Base-by-base conservation (phyloP, 2,888 invertebrate species). In the Spatulosminthurus flaviceps region DNA sequence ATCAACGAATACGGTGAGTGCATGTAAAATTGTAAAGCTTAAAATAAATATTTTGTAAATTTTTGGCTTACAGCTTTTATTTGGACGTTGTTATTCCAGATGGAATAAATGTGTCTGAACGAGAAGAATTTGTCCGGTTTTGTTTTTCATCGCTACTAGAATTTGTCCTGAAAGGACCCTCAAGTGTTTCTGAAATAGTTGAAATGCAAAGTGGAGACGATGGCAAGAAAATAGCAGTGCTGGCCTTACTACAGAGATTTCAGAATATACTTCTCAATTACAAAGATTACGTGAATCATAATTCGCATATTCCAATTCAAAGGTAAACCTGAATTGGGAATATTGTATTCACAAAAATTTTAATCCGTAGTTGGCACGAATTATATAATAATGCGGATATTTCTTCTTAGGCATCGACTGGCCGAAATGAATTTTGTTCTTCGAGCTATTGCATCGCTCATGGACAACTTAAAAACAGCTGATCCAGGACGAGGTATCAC, bases 351-450 rank as follows among this genome's bases (percentile, higher is more conserved):
- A 34, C 34, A 34, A 34, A 34, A 43, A 7, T 73, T 28, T 60
- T n/a, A 24, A 42, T 73, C 1, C 4, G 29, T 34, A 16, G 21
- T 29, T 26, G 34, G 21, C n/a, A n/a, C n/a, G n/a, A n/a, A n/a
- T n/a, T n/a, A n/a, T n/a, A n/a, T n/a, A n/a, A n/a, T n/a, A n/a
- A n/a, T n/a, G n/a, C n/a, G n/a, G n/a, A n/a, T 41, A 9, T 41
- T 41, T 9, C 41, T 51, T 5, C 16, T n/a, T 51, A 96, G 97
- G 89, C 95, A 96, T 87, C 92, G 97, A 82, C 90, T 97, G 82
- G 95, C 97, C 1, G 97, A 98, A 89, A 96, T 98, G 88, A 95
- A 96, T 72, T 97, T 97, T 88, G 97, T 97, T 29, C 88, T 98
- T 77, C 96, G 97, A 88, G 97, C 97, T 77, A 93, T 97, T 78